Percentiles rank a stretch among this genome's conserved stretches.
phyloP scores from a whole-genome alignment of 2,888 invertebrate species.

The Crepidodera aurea region DNA sequence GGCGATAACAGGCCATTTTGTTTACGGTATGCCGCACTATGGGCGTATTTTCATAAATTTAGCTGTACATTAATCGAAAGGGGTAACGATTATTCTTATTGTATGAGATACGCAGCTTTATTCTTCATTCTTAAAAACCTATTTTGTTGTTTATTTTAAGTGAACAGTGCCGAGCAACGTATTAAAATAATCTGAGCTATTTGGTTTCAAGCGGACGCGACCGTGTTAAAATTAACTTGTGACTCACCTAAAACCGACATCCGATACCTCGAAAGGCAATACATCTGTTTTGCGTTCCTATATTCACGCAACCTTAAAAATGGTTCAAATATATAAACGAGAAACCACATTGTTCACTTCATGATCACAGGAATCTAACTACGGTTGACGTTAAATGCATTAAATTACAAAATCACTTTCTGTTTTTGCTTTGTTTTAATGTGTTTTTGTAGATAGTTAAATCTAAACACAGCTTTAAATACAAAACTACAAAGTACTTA shows the following conservation, averaged over 20 bases:
- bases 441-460: no score
- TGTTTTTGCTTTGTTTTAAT: not conserved
- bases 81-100: no score
- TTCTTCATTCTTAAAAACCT: no score
- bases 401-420: slow-evolving; percentile 2
- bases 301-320: slow-evolving; percentile 23
- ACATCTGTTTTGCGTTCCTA: slow-evolving; percentile 38
- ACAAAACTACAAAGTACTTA: no score
- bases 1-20: no score
- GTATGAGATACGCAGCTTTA: no score
- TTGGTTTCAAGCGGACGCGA: slow-evolving; percentile 42
- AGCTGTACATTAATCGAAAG: no score
- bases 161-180: no score
- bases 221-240: slow-evolving; percentile 54
- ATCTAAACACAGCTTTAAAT: no score
- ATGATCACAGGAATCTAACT: slow-evolving; percentile 8
- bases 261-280: slow-evolving; percentile 50
- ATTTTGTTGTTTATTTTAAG: no score
- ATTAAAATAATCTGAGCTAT: slow-evolving; percentile 34
- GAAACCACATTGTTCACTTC: slow-evolving; percentile 12
- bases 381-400: slow-evolving; percentile 2
- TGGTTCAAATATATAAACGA: slow-evolving; percentile 7
- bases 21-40: no score
- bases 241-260: slow-evolving; percentile 54
- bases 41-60: no score